These are phyloP conservation scores for Tetraodon nigroviridis DNA, from an alignment of 2,113 vertebrate species.

Conservation along the genomic window DNA sequence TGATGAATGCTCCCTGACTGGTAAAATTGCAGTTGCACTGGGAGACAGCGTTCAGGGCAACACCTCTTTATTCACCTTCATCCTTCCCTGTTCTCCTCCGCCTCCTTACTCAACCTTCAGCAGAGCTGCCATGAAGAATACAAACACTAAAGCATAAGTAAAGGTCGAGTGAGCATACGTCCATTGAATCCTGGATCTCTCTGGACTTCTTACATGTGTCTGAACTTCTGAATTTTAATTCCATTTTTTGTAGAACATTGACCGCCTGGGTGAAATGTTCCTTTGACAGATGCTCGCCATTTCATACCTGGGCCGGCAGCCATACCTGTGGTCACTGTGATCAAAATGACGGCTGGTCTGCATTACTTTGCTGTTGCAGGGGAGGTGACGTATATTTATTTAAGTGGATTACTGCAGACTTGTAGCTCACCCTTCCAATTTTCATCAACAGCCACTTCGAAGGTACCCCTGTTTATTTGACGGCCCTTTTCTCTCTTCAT, in stretches of 20 bases:
- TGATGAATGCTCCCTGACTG: conserved; percentile 46
- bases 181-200: too few species aligned
- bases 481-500: not conserved
- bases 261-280: too few species aligned
- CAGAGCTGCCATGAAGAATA: conserved; percentile 19
- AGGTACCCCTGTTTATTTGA: not conserved
- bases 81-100: conserved; percentile 19
- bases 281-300: too few species aligned
- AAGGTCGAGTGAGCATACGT: conserved; percentile 15
- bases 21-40: conserved; percentile 38
- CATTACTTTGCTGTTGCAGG: too few species aligned
- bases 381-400: too few species aligned
- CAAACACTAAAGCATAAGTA: conserved; percentile 24
- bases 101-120: conserved; percentile 21
- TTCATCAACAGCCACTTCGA: conserved; percentile 4
- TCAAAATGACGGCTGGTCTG: too few species aligned
- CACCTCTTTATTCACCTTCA: not conserved
- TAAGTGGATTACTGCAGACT: too few species aligned
- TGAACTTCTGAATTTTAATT: too few species aligned
- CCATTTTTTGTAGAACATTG: too few species aligned
- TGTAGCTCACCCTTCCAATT: not conserved
- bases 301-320: too few species aligned
- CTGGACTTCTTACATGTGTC: too few species aligned
- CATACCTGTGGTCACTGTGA: too few species aligned
- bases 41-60: not conserved